Evolutionary conservation across 2,797 vertebrate species (phyloP).

Genomic region (Falco cherrug): DNA sequence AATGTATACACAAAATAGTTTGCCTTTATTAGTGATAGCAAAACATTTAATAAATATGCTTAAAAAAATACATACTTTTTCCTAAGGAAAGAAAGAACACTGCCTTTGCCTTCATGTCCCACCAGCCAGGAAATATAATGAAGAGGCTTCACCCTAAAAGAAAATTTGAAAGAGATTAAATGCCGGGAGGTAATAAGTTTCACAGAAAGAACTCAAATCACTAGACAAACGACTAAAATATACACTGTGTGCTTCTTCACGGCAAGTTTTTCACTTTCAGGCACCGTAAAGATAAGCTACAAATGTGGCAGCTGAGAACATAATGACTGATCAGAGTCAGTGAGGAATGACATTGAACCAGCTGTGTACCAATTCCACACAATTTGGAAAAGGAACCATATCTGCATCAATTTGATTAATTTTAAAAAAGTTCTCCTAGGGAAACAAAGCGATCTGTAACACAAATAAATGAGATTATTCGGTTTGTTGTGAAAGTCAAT

Average conservation of each 20-base stretch:
- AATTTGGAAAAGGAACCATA: not conserved
- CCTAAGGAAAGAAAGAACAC: slow-evolving; percentile 91
- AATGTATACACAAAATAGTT: not conserved
- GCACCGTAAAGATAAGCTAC: not conserved
- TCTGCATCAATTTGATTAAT: not conserved
- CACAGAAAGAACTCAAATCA: not conserved
- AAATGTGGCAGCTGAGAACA: not conserved
- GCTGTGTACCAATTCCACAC: not conserved
- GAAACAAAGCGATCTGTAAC: not conserved
- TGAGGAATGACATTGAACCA: not conserved
- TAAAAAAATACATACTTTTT: slow-evolving; percentile 84
- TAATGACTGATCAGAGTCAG: slow-evolving; percentile 13
- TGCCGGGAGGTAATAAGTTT: not conserved
- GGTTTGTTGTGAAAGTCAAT: not conserved
- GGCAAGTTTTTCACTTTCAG: not conserved
- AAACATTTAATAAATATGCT: not conserved
- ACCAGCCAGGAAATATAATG: slow-evolving; percentile 96
- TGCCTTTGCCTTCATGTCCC: slow-evolving; percentile 94
- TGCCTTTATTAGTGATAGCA: not conserved
- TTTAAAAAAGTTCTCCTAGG: not conserved
- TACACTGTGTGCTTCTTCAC: not conserved
- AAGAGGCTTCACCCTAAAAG: slow-evolving; percentile 91
- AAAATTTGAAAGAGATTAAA: slow-evolving; percentile 9
- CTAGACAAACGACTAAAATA: not conserved
- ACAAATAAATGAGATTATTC: not conserved